Percentiles rank a stretch among this genome's conserved stretches.
phyloP scores from a whole-genome alignment of 2,113 vertebrate genomes.

The Arvicanthis niloticus region DNA sequence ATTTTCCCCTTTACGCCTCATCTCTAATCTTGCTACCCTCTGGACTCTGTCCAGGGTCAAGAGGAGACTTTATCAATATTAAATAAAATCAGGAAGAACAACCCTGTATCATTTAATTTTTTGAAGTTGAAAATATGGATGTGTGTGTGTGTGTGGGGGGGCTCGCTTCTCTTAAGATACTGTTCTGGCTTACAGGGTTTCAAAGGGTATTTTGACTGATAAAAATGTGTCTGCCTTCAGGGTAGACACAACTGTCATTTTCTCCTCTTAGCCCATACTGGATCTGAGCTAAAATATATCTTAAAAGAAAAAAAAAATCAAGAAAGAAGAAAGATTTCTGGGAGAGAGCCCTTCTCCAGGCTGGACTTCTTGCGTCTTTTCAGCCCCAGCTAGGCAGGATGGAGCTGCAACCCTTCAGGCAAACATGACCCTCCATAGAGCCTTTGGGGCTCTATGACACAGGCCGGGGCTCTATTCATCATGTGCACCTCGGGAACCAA shows the following conservation, averaged over 20 bases:
- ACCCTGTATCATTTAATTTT: conserved; percentile 44
- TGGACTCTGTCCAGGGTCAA: neutral
- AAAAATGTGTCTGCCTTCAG: neutral
- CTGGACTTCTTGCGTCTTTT: conserved; percentile 33
- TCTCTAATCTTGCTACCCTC: neutral
- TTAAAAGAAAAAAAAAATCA: conserved; percentile 22
- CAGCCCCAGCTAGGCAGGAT: conserved; percentile 17
- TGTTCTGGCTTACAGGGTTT: conserved; percentile 56
- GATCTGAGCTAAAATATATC: conserved; percentile 58
- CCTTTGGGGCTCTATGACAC: conserved; percentile 70
- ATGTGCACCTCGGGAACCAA: conserved; percentile 89
- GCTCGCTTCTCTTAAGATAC: neutral
- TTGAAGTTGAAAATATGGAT: neutral
- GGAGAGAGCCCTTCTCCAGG: conserved; percentile 53
- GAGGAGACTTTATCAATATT: neutral
- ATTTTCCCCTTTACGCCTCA: too few species aligned
- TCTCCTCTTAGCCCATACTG: conserved; percentile 67
- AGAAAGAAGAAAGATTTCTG: neutral
- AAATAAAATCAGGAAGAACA: conserved; percentile 50
- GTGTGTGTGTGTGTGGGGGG: too few species aligned
- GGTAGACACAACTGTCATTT: conserved; percentile 52
- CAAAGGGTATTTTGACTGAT: conserved; percentile 60
- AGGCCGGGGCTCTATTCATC: conserved; percentile 85
- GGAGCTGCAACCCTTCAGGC: neutral
- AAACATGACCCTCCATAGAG: neutral